phyloP scores from a whole-genome alignment of 2,113 vertebrate genomes.

The Ardeotis arabs region DNA sequence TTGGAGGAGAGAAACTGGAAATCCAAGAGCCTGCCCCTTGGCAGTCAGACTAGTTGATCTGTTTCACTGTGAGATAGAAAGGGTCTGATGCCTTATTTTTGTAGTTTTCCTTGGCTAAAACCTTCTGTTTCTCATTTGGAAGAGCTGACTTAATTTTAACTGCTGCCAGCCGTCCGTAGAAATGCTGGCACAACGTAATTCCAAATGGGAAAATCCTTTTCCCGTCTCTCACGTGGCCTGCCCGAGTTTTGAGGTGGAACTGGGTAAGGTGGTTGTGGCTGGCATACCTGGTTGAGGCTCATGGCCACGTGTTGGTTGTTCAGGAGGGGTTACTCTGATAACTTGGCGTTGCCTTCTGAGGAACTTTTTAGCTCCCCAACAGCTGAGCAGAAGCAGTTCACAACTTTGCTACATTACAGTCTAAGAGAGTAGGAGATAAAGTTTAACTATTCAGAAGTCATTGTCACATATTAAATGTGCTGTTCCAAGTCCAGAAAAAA shows the following conservation, averaged over 20 bases:
- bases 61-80: background rate
- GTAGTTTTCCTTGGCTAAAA: background rate
- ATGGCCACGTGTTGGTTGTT: background rate
- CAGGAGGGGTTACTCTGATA: background rate
- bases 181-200: background rate
- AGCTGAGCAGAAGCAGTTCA: background rate
- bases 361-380: background rate
- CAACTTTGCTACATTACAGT: background rate
- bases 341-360: background rate
- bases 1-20: conserved; percentile 44
- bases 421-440: background rate
- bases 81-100: conserved; percentile 12
- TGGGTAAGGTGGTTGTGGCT: background rate
- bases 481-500: background rate
- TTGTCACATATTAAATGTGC: background rate
- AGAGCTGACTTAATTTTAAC: background rate
- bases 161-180: background rate
- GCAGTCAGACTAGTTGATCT: background rate
- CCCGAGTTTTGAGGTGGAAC: background rate
- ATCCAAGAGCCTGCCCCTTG: background rate
- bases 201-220: background rate
- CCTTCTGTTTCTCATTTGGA: background rate
- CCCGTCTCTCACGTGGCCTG: fast-evolving
- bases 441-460: background rate
- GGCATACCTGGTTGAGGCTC: background rate